Base-by-base conservation (phyloP, 2,888 invertebrate genomes). In the Lasioglossum calceatum region DNA sequence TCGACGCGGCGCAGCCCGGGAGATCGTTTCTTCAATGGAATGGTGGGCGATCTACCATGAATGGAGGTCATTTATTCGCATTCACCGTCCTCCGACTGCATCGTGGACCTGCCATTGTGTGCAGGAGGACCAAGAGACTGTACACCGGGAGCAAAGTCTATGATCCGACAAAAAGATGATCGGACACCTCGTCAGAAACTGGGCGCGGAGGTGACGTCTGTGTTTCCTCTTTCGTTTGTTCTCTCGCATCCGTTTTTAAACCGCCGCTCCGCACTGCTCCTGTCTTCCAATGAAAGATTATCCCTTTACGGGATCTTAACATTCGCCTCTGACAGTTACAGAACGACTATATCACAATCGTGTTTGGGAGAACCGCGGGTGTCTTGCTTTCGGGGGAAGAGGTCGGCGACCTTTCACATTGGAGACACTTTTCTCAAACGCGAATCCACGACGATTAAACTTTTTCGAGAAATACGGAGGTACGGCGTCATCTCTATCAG, bases 61-160 rank as follows among this genome's bases (percentile, higher is more conserved):
- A 94, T 94, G 92, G 93, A 91, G 92, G 93, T 94, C 94, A 94
- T 94, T 94, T 93, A 93, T 94, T 94, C 92, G 93, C 92, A 94
- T 94, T 94, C 94, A 94, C 81, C 82, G 81, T 82, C 88, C 89
- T 90, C 92, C 86, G 87, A 90, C 89, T 91, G 91, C 91, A 91
- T 82, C 92, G 92, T 90, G 92, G 92, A 94, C 93, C 93, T 93
- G 93, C 92, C 92, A 93, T 93, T 94, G 93, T 94, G 86, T 80
- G 84, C 89, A 85, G 78, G 78, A 86, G 85, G 86, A 86, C 89
- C 81, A 87, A 91, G 91, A 92, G 91, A 92, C 91, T 91, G 88
- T 90, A 83, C n/a, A 58, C 67, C 67, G 84, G 82, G 86, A 83
- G 82, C 86, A 86, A 86, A 92, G 86, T 92, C 91, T 91, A 92